Base-by-base conservation (phyloP, 2,888 invertebrate species). In the Drymonia ruficornis region DNA sequence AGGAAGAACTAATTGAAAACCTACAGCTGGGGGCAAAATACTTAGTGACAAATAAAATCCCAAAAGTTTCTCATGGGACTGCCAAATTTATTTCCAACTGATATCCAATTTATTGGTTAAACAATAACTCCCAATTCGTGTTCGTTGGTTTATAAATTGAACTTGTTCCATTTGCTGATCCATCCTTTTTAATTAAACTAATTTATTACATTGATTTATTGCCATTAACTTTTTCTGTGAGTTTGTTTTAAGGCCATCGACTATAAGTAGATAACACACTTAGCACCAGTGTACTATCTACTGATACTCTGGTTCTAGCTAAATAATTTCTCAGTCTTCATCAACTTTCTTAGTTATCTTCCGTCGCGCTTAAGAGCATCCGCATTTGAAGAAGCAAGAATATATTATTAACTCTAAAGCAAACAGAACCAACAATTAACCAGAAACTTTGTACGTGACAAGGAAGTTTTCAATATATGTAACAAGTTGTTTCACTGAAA, bases 381-480 rank as follows among this genome's bases (percentile, higher is more conserved):
- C 11, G 11, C 31, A 23, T 7, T 1, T 31, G 1, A 31, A 31
- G 8, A 31, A 11, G 11, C 31, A 9, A 12, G 12, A 31, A 31
- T 31, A 12, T 2, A 31, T 23, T 23, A 23, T 23, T n/a, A 23
- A 23, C 23, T 23, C 4, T 23, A 23, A 23, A 23, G 7, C 23
- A 23, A 23, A 23, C 23, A 23, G 23, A 4, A 23, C 23, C 23
- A 12, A 31, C 31, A 31, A 31, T 31, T 31, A 12, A 28, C 45
- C 7, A 45, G 28, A 6, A 44, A 44, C 43, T 44, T 7, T 44
- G 43, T 8, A 13, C 23, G 11, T 13, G 43, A 44, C 43, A 45
- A 45, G 7, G 15, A 45, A 45, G 28, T 45, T 45, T 44, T 45
- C 45, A 28, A 45, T 45, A 45, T 28, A 45, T 28, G 45, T 28